Conservation (phyloP, 2,797 vertebrate species). For the Lates japonicus region DNA sequence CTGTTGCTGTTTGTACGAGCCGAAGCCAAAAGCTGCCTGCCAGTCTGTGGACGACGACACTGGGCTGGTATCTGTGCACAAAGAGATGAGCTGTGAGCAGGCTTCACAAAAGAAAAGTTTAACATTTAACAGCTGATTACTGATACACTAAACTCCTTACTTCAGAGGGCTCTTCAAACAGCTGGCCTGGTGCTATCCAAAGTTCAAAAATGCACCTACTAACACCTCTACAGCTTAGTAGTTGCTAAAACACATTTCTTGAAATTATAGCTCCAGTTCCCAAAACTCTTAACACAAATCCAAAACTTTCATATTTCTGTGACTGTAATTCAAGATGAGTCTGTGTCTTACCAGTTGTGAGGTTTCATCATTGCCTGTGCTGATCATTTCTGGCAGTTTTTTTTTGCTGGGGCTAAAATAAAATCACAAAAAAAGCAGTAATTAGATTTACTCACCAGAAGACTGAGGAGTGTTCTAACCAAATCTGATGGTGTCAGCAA, state of each 20-base stretch:
- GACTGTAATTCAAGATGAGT: background rate
- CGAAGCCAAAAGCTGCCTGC: conserved; percentile 96
- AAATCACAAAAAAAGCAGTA: conserved; percentile 22
- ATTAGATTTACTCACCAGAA: background rate
- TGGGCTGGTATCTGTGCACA: conserved; percentile 92
- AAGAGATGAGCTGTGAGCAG: background rate
- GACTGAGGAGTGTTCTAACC: background rate
- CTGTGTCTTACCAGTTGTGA: conserved; percentile 88
- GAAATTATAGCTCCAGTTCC: no score
- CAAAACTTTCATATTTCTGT: no score
- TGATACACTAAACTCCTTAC: background rate
- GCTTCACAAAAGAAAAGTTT: background rate
- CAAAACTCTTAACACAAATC: no score
- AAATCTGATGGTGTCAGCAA: no score
- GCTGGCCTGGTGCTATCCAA: no score
- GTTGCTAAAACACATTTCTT: no score
- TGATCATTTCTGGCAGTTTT: conserved; percentile 92
- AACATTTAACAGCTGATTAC: background rate
- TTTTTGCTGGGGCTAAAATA: conserved; percentile 89
- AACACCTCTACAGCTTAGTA: no score
- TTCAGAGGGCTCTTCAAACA: background rate
- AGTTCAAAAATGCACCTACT: no score
- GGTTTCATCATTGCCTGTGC: conserved; percentile 93
- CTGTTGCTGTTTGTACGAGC: conserved; percentile 90
- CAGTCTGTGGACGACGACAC: conserved; percentile 97